Conservation (phyloP, 2,888 invertebrate species). For the Agrypnus murinus region DNA sequence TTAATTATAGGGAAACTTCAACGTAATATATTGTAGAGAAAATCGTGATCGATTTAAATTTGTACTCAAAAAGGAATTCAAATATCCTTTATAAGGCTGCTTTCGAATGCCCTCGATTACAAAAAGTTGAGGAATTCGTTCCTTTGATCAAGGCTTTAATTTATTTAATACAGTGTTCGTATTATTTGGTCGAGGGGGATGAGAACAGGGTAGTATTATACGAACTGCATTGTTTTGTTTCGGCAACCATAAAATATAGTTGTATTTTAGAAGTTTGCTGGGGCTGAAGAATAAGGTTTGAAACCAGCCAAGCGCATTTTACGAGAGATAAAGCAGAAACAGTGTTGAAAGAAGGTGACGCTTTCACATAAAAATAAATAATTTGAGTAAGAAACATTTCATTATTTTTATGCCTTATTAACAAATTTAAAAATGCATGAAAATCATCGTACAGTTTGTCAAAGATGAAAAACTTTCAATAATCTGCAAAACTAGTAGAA, state of each 20-base stretch:
- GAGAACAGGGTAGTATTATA: slow-evolving; percentile 14
- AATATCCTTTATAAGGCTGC: slow-evolving; percentile 49
- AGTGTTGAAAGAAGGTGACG: slow-evolving; percentile 59
- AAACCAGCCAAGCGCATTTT: slow-evolving; percentile 59
- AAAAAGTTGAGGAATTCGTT: slow-evolving; percentile 47
- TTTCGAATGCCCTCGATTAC: slow-evolving; percentile 31
- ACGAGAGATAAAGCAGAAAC: slow-evolving; percentile 66
- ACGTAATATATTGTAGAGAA: too few relatives aligned
- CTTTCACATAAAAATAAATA: slow-evolving; percentile 57
- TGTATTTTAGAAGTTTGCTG: slow-evolving; percentile 51
- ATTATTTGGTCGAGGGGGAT: slow-evolving; percentile 20
- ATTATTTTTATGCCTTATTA: too few relatives aligned
- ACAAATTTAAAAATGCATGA: too few relatives aligned
- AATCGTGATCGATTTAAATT: slow-evolving; percentile 43
- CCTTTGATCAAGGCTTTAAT: slow-evolving; percentile 49
- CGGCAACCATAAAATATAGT: slow-evolving; percentile 52
- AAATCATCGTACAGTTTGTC: too few relatives aligned
- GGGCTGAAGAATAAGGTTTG: slow-evolving; percentile 52
- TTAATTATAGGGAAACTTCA: slow-evolving; percentile 36
- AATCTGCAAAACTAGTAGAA: too few relatives aligned
- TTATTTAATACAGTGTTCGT: slow-evolving; percentile 47
- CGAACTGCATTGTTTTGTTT: slow-evolving; percentile 47
- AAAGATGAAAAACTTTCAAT: too few relatives aligned
- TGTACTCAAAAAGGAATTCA: slow-evolving; percentile 53
- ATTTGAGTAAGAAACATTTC: too few relatives aligned